Percentiles rank a stretch among this genome's conserved stretches.
Conservation (phyloP, 2,113 vertebrate genomes). For the Cygnus atratus region DNA sequence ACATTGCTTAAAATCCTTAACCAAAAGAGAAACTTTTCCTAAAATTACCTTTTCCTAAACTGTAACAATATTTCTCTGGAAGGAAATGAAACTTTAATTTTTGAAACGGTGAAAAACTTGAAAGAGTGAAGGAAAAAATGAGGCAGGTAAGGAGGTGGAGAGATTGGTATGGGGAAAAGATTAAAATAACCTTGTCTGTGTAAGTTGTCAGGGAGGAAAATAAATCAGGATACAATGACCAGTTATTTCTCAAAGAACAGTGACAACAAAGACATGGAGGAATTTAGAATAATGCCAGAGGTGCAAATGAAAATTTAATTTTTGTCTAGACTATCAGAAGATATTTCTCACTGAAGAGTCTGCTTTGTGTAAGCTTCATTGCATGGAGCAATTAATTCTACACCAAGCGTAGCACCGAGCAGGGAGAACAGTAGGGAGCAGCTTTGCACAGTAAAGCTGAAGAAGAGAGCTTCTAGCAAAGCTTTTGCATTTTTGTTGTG, state of each 20-base stretch:
- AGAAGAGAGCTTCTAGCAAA: not conserved
- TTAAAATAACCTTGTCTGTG: not conserved
- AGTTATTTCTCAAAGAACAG: conserved; percentile 31
- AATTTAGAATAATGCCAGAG: not conserved
- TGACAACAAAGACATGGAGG: not conserved
- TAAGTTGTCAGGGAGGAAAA: not conserved
- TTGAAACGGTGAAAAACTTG: not conserved
- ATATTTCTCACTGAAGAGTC: not conserved
- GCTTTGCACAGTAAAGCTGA: conserved; percentile 2
- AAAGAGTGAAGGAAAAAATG: not conserved
- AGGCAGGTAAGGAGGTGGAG: not conserved
- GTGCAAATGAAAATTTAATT: conserved; percentile 32
- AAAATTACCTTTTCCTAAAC: not conserved
- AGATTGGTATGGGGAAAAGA: not conserved
- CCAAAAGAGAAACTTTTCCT: not conserved
- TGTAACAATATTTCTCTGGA: not conserved
- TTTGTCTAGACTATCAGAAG: conserved; percentile 41
- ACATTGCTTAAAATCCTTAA: not conserved
- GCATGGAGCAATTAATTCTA: not conserved
- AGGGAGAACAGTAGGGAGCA: not conserved
- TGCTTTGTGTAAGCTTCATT: not conserved
- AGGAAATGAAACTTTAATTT: conserved; percentile 12
- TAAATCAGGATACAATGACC: not conserved
- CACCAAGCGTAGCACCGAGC: not conserved
- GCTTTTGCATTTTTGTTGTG: not conserved